Percentiles rank a stretch among this genome's conserved stretches.
Conservation (phyloP, 2,113 vertebrate genomes). For the Sorex fumeus region DNA sequence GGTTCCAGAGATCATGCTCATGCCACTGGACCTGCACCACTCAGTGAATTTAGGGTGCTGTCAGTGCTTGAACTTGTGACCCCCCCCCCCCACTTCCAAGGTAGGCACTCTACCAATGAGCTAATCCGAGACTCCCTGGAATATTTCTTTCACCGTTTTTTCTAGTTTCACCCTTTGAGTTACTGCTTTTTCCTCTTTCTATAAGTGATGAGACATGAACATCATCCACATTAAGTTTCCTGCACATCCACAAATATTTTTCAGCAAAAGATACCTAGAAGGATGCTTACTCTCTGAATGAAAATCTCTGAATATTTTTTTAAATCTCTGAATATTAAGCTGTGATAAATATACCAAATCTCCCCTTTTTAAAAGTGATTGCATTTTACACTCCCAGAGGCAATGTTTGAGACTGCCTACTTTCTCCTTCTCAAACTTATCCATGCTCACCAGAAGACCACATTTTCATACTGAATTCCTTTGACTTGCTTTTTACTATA, state of each 20-base stretch:
- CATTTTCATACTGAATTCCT: not conserved
- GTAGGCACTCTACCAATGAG: no score
- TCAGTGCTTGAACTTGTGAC: no score
- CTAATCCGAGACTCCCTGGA: no score
- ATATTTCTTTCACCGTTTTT: not conserved
- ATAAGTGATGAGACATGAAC: not conserved
- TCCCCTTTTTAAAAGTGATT: slow-evolving; percentile 24
- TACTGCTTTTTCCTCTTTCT: not conserved
- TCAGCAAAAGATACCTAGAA: not conserved
- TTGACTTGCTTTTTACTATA: slow-evolving; percentile 33
- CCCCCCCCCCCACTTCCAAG: no score
- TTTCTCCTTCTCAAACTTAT: slow-evolving; percentile 1
- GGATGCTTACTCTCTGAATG: not conserved
- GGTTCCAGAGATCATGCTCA: no score
- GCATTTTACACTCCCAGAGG: not conserved
- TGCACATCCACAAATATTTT: not conserved
- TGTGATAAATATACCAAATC: not conserved
- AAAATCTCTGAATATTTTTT: slow-evolving; percentile 18
- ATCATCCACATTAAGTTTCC: not conserved
- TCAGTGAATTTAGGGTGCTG: no score
- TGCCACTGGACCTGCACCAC: no score
- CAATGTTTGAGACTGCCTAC: not conserved
- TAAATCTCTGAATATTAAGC: slow-evolving; percentile 8
- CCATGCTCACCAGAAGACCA: not conserved
- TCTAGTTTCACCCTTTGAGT: slow-evolving; percentile 27